phyloP scores from a whole-genome alignment of 2,113 vertebrate species.

The Ammodytes dubius region DNA sequence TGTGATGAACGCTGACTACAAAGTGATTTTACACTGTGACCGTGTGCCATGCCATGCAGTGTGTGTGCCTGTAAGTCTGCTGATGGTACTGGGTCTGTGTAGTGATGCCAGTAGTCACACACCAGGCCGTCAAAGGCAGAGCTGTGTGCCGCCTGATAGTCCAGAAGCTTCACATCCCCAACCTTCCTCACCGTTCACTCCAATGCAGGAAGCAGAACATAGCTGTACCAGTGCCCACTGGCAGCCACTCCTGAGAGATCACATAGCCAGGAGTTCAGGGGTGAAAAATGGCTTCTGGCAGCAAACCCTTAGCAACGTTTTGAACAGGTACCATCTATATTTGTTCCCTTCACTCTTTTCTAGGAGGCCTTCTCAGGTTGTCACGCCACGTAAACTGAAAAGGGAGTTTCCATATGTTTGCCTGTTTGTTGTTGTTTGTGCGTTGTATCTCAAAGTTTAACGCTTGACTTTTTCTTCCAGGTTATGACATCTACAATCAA shows the following conservation, averaged over 20 bases:
- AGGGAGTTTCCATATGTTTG: background rate
- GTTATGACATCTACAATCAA: conserved; percentile 25
- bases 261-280: conserved; percentile 62
- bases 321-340: conserved; percentile 17
- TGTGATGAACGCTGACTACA: conserved; percentile 69
- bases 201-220: conserved; percentile 66
- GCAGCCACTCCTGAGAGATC: conserved; percentile 60
- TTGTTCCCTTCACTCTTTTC: conserved; percentile 7
- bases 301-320: background rate
- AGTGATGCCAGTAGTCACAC: conserved; percentile 81
- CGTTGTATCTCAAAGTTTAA: conserved; percentile 25
- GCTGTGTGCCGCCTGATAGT: conserved; percentile 76
- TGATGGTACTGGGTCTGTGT: conserved; percentile 77
- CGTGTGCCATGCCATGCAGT: conserved; percentile 67
- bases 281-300: conserved; percentile 42
- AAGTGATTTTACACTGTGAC: conserved; percentile 83
- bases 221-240: conserved; percentile 56
- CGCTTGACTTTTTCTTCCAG: conserved; percentile 18
- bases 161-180: conserved; percentile 53
- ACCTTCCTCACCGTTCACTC: conserved; percentile 47
- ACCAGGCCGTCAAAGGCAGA: conserved; percentile 76
- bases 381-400: background rate
- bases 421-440: conserved; percentile 4
- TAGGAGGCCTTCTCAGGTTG: conserved; percentile 7
- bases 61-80: conserved; percentile 63